phyloP scores from a whole-genome alignment of 2,113 vertebrate genomes.

The Podarcis cretensis region DNA sequence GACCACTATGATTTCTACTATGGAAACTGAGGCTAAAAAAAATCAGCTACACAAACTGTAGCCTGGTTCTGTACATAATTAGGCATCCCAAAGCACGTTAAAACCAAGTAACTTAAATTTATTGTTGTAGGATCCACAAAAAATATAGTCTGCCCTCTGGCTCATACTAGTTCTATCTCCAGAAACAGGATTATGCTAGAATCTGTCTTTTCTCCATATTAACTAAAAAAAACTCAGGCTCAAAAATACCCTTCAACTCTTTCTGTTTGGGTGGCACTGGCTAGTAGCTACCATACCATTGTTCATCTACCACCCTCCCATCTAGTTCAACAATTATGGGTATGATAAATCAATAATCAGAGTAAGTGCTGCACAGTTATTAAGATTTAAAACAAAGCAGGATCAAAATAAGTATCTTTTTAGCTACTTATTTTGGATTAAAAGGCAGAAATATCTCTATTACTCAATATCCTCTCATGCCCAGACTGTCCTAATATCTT shows the following conservation, averaged over 20 bases:
- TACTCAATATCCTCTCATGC: background rate
- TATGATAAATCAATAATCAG: background rate
- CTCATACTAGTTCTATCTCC: background rate
- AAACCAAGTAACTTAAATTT: background rate
- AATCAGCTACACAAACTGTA: background rate
- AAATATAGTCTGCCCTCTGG: background rate
- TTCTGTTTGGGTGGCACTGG: background rate
- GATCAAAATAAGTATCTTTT: background rate
- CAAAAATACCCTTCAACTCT: too few species aligned
- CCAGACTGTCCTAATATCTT: slow-evolving; percentile 2
- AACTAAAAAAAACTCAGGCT: background rate
- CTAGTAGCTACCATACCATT: background rate
- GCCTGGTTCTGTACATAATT: background rate
- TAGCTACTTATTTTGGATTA: background rate
- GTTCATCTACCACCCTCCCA: background rate
- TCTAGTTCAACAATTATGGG: background rate
- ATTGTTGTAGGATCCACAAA: too few species aligned
- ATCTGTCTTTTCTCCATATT: background rate
- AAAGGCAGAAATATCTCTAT: background rate
- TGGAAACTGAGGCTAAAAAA: background rate
- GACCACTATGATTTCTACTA: background rate
- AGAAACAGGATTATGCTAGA: too few species aligned
- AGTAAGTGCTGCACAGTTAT: background rate
- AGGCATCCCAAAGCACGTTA: background rate
- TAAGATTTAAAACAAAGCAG: background rate